Evolutionary conservation across 2,113 vertebrate genomes (phyloP).

Genomic region (Rhabdomys dilectus): DNA sequence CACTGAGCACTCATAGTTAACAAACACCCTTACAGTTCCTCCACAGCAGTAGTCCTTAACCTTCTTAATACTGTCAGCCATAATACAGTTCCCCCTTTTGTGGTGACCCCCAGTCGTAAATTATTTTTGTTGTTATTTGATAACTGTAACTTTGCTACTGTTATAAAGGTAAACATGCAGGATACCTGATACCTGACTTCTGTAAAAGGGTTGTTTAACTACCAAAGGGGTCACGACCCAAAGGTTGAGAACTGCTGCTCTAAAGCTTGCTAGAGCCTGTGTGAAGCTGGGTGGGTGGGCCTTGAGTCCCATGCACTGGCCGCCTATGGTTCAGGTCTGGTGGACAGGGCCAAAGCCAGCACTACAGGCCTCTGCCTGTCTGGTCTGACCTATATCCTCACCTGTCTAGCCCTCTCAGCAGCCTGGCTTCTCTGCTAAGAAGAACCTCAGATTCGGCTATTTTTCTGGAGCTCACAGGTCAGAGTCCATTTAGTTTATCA

Average conservation of each 20-base stretch:
- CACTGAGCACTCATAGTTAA: constrained; percentile 82
- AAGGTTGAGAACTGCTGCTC: background rate
- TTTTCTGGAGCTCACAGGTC: constrained; percentile 41
- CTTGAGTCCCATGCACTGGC: constrained; percentile 79
- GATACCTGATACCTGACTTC: background rate
- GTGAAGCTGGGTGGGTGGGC: constrained; percentile 37
- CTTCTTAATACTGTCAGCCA: background rate
- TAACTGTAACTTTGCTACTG: background rate
- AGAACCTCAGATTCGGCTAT: constrained; percentile 42
- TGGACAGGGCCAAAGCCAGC: background rate
- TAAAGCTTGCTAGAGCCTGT: constrained; percentile 65
- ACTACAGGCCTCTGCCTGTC: background rate
- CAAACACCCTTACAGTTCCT: constrained; percentile 80
- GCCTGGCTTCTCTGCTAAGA: constrained; percentile 23
- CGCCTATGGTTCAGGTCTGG: constrained; percentile 51
- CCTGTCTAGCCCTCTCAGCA: constrained; percentile 3
- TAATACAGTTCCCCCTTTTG: background rate
- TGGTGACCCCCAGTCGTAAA: background rate
- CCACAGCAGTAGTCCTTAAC: constrained; percentile 60
- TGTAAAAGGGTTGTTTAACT: background rate
- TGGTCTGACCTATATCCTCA: constrained; percentile 67
- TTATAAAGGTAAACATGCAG: background rate
- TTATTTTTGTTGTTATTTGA: background rate
- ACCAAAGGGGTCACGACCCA: background rate
- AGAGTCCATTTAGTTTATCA: constrained; percentile 43